A percentile compares a stretch with the other conserved stretches of the same genome.
phyloP scores from a whole-genome alignment of 1,140 invertebrate genomes.

The Scaptodrosophila lebanonensis region DNA sequence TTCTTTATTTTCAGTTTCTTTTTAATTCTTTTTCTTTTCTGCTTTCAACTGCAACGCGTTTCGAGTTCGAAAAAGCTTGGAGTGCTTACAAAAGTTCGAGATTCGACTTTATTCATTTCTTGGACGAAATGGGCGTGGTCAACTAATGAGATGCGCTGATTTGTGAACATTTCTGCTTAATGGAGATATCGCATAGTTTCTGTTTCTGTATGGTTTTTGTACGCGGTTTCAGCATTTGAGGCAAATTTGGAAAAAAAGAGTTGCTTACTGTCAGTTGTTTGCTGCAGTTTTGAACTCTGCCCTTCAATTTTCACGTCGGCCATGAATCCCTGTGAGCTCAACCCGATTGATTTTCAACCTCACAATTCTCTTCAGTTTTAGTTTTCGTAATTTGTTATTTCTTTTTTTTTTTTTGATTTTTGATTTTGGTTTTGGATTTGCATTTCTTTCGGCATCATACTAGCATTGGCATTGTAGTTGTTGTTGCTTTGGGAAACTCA shows the following conservation, averaged over 20 bases:
- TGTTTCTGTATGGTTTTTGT: neutral
- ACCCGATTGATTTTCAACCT: constrained; percentile 74
- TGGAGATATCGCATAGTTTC: constrained; percentile 1
- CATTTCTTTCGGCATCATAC: constrained; percentile 73
- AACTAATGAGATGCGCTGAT: neutral
- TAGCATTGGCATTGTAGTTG: constrained; percentile 25
- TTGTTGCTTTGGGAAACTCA: constrained; percentile 65
- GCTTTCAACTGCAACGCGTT: constrained; percentile 35
- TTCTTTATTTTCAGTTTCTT: constrained; percentile 1
- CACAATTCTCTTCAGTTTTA: constrained; percentile 28
- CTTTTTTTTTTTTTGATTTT: constrained; percentile 22
- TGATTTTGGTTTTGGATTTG: constrained; percentile 55
- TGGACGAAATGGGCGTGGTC: constrained; percentile 12
- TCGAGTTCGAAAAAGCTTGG: constrained; percentile 44
- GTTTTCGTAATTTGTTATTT: constrained; percentile 43
- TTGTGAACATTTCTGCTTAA: neutral
- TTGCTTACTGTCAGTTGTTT: constrained; percentile 2
- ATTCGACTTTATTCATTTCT: constrained; percentile 15
- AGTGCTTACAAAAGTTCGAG: constrained; percentile 19
- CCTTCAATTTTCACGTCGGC: constrained; percentile 69
- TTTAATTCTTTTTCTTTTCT: neutral
- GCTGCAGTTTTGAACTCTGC: neutral
- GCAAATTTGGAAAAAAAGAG: constrained; percentile 35
- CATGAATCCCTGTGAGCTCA: constrained; percentile 78
- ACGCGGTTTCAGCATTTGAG: neutral